Percentiles rank a stretch among this genome's conserved stretches.
phyloP scores from a whole-genome alignment of 2,113 vertebrate genomes.

The Psammodynastes pulverulentus region DNA sequence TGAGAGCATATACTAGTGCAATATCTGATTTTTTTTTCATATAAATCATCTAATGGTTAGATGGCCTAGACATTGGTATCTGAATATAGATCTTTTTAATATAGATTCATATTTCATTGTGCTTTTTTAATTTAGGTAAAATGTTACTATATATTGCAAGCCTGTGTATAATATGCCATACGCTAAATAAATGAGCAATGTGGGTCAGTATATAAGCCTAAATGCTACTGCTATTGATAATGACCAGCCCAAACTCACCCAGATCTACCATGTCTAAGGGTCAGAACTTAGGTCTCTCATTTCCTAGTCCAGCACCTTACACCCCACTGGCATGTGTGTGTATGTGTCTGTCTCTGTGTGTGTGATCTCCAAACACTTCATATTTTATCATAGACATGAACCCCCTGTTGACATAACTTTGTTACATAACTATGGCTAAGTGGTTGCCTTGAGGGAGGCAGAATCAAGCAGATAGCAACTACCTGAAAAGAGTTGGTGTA shows the following conservation, averaged over 20 bases:
- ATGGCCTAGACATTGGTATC: too few relatives aligned
- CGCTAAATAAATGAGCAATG: neutral
- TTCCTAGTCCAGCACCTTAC: neutral
- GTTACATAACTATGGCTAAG: neutral
- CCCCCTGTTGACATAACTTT: neutral
- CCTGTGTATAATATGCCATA: too few relatives aligned
- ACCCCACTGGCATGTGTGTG: neutral
- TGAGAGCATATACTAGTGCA: neutral
- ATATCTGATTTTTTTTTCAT: neutral
- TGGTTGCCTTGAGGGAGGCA: neutral
- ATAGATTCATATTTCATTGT: too few relatives aligned
- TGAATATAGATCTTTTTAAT: too few relatives aligned
- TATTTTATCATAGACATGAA: neutral
- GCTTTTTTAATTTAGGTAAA: too few relatives aligned
- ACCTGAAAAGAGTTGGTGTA: neutral
- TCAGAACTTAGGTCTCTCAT: neutral
- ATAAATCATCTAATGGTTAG: too few relatives aligned
- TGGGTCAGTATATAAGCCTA: neutral
- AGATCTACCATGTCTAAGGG: neutral
- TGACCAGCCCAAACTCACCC: neutral
- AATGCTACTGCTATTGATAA: neutral
- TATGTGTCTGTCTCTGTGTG: neutral
- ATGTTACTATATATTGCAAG: too few relatives aligned
- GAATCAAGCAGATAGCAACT: neutral
- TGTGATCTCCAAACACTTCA: neutral